phyloP scores from a whole-genome alignment of 2,797 vertebrate genomes.

The Anguilla obscura region DNA sequence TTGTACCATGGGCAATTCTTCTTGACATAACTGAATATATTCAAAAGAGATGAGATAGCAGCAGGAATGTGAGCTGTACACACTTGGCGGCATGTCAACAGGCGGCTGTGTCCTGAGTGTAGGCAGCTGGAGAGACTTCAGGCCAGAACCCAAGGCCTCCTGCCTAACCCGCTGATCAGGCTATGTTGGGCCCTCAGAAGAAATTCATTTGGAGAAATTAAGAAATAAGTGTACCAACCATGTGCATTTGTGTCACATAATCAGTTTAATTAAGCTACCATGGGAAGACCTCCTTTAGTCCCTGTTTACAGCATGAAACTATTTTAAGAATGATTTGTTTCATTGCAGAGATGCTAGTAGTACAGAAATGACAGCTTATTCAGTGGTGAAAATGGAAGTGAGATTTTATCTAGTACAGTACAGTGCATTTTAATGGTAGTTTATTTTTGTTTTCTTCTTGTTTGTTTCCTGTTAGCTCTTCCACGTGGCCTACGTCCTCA shows the following conservation, averaged over 20 bases:
- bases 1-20: background rate
- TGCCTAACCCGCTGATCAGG: background rate
- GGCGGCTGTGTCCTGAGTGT: background rate
- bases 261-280: slow-evolving; percentile 38
- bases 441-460: background rate
- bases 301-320: background rate
- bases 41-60: background rate
- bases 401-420: no score
- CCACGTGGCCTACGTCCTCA: slow-evolving; percentile 92
- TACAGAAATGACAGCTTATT: background rate
- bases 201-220: background rate
- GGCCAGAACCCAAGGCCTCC: slow-evolving; percentile 1
- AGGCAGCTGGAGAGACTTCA: background rate
- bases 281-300: slow-evolving; percentile 44
- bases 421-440: background rate
- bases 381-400: background rate
- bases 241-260: background rate
- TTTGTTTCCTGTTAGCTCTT: slow-evolving; percentile 78
- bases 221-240: background rate
- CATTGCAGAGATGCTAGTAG: background rate
- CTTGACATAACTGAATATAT: background rate
- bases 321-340: background rate
- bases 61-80: slow-evolving; percentile 19
- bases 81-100: background rate
- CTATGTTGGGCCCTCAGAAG: background rate